Base-by-base conservation (phyloP, 2,113 vertebrate genomes). In the Phrynosoma platyrhinos region DNA sequence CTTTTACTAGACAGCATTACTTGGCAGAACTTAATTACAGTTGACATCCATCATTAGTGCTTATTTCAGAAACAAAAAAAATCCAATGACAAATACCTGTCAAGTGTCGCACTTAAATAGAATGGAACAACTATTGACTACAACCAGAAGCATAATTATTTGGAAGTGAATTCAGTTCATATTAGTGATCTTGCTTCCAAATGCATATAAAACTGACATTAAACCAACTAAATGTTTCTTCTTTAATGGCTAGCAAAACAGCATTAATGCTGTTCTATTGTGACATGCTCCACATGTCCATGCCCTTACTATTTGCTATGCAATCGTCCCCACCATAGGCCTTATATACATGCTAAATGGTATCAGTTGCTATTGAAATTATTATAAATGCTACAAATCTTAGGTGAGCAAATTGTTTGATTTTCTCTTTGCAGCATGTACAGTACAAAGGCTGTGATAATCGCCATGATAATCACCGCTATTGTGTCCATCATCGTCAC, bases 401-500 rank as follows among this genome's bases (percentile, higher is more conserved):
- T 1, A 16, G 10, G 40, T 52, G 20, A 64, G 64, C 64, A 64
- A 47, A 74, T 64, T 5, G 9, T 53, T 9, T 9, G 14, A 42
- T 18, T 47, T 47, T 36, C 0, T 76, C 0, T 87, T 82, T 0
- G 0, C 96, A 99, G 99, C 89, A 97, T 91, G 90, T 97, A 98
- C 84, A 9, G 86, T 2, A 98, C 98, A 3, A 98, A 96, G 27
- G 98, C 98, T 0, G 98, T 99, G 93, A 95, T 99, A 88, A 93
- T 99, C 0, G 96, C 98, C 36, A 96, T 98, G 94, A 94, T 98
- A 87, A 98, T 99, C 96, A 99, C 98, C 0, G 97, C 97, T 3
- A 91, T 98, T 0, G 98, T 99, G 82, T 97, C 98, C 93, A 94
- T 98, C 40, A 79, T 96, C 0, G 98, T 99, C 90, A 99, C 98